Evolutionary conservation across 2,888 invertebrate species (phyloP).

Genomic region (Phragmatobia fuliginosa): DNA sequence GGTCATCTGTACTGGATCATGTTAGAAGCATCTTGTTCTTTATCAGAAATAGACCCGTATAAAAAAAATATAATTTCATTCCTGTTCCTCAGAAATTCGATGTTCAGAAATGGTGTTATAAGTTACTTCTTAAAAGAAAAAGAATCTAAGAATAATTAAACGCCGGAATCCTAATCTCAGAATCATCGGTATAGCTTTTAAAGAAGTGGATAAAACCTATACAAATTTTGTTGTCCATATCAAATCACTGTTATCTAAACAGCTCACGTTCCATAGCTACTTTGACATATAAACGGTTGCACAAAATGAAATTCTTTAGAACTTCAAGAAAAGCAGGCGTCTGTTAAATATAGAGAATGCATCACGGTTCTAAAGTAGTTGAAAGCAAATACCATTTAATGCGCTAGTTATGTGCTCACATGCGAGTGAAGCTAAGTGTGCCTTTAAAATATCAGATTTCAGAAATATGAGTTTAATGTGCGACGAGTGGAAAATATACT

Average conservation of each 20-base stretch:
- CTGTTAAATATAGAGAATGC: neutral
- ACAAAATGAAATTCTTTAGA: too few species aligned
- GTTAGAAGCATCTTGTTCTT: neutral
- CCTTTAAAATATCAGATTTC: neutral
- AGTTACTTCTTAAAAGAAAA: neutral
- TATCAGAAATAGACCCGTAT: neutral
- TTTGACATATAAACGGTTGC: neutral
- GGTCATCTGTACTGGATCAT: neutral
- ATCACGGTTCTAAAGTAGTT: neutral
- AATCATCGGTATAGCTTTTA: neutral
- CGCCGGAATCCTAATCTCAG: neutral
- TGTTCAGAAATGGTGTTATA: neutral
- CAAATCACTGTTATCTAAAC: neutral
- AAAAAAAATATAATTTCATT: neutral
- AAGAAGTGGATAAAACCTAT: neutral
- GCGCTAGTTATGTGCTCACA: neutral
- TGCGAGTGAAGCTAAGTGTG: neutral
- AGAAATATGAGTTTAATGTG: neutral
- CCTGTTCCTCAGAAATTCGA: neutral
- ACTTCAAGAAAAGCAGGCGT: neutral
- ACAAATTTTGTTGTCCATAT: neutral
- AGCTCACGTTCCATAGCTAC: neutral
- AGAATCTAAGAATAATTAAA: neutral
- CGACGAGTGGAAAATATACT: neutral
- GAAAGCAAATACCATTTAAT: neutral